These are phyloP conservation scores for Heterotis niloticus DNA, from an alignment of 2,113 vertebrate genomes.

Conservation along the genomic window DNA sequence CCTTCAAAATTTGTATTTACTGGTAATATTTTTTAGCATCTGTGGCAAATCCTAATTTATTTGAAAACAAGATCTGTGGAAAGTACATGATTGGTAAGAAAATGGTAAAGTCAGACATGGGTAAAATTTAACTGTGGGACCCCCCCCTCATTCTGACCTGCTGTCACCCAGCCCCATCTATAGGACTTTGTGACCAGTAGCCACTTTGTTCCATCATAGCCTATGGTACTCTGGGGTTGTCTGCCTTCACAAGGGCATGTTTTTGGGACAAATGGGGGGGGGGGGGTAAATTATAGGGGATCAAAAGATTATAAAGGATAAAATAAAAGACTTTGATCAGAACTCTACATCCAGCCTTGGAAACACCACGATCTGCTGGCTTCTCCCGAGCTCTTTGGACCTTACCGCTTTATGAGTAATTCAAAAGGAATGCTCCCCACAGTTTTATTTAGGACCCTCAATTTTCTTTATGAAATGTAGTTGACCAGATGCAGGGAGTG, in stretches of 20 bases:
- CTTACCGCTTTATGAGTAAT: background rate
- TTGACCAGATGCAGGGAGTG: no score
- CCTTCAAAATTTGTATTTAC: no score
- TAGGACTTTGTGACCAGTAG: background rate
- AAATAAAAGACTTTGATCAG: slow-evolving; percentile 1
- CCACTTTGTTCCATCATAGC: background rate
- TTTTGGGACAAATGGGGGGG: slow-evolving; percentile 8
- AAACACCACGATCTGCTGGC: no score
- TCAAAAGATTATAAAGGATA: slow-evolving; percentile 5
- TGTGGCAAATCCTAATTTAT: no score
- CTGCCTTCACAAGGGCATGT: background rate
- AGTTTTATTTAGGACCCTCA: background rate
- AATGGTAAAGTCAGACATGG: no score
- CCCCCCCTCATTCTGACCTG: background rate
- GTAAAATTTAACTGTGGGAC: no score
- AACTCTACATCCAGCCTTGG: background rate
- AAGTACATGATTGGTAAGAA: no score
- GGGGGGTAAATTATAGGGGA: background rate
- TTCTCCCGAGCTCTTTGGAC: no score
- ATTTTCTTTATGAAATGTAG: no score
- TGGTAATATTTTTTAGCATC: no score
- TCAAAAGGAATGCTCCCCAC: slow-evolving; percentile 6
- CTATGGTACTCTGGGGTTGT: background rate
- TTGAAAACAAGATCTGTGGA: no score
- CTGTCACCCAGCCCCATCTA: background rate